Evolutionary conservation across 2,113 vertebrate genomes (phyloP), one percentile per base, ranked within the genome.

Genomic region (Pseudorhombus dupliciocellatus): DNA sequence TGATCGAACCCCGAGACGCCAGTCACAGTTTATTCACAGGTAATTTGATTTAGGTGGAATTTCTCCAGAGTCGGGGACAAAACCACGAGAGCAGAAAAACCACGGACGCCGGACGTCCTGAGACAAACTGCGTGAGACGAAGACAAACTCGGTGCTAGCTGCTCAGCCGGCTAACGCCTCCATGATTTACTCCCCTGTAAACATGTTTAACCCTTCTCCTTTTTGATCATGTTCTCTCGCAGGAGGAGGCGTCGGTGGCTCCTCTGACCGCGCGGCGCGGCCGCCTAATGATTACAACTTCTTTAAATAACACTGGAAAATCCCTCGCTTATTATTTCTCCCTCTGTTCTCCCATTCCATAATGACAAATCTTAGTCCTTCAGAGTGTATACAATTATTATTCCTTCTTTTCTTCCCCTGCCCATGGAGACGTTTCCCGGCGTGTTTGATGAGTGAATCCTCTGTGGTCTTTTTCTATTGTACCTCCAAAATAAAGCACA

Each of bases 381-480:
- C 86, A 77, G 84, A 84, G 81, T 83, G 84, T 85, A 91, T 75
- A 89, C 77, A 87, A 86, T 90, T 88, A 89, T 88, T 84, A 86
- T 87, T 75, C 70, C 83, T 87, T 84, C 85, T 87, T 34, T 86
- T 81, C 76, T n/a, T n/a, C 75, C 7, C 24, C 70, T 71, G 11
- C 86, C 88, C 86, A 44, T 62, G 24, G 83, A 84, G 87, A 87
- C 79, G n/a, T 62, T 77, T 80, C 69, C 67, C 40, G 74, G 76
- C 15, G 77, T 87, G 88, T 91, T 91, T 91, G 86, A 92, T 87
- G 90, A 90, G 74, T 31, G 80, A 86, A 83, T 88, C 80, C 86
- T 89, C 82, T 84, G 82, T 82, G 81, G 80, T 86, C 79, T 79
- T 72, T 80, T 63, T 83, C 77, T 62, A 76, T 81, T 83, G 84